Evolutionary conservation across 2,113 vertebrate species (phyloP).

Genomic region (Isurus oxyrinchus): DNA sequence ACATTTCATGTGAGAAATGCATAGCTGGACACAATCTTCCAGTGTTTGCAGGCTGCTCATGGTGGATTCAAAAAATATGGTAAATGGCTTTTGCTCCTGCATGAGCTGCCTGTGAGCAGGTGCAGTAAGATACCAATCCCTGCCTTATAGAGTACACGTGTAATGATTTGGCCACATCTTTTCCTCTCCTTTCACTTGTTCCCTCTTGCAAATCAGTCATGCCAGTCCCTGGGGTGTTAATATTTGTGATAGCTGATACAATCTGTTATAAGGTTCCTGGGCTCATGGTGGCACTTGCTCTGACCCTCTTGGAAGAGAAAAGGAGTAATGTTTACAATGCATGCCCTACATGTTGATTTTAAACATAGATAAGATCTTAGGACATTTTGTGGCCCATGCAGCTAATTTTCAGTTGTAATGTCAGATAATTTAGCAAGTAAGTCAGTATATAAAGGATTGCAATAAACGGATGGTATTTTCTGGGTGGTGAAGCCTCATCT

Average conservation of each 20-base stretch:
- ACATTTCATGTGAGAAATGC: background rate
- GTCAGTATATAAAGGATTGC: background rate
- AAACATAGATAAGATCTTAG: background rate
- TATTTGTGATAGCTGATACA: background rate
- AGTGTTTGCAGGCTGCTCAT: background rate
- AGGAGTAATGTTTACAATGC: background rate
- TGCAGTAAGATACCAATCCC: background rate
- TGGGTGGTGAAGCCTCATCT: background rate
- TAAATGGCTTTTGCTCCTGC: background rate
- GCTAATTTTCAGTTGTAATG: background rate
- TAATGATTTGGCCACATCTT: background rate
- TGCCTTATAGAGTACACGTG: background rate
- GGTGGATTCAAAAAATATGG: background rate
- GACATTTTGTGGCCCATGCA: background rate
- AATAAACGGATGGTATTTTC: background rate
- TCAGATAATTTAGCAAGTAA: background rate
- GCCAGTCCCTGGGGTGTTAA: background rate
- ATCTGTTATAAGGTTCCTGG: background rate
- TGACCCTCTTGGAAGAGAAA: background rate
- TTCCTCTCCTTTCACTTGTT: background rate
- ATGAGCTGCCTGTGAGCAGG: background rate
- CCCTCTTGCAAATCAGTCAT: background rate
- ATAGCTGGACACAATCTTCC: background rate
- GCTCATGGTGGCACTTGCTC: background rate
- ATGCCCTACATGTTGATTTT: background rate